These are phyloP conservation scores for Rattus norvegicus DNA, from an alignment of 2,113 vertebrate genomes.

Conservation along the genomic window DNA sequence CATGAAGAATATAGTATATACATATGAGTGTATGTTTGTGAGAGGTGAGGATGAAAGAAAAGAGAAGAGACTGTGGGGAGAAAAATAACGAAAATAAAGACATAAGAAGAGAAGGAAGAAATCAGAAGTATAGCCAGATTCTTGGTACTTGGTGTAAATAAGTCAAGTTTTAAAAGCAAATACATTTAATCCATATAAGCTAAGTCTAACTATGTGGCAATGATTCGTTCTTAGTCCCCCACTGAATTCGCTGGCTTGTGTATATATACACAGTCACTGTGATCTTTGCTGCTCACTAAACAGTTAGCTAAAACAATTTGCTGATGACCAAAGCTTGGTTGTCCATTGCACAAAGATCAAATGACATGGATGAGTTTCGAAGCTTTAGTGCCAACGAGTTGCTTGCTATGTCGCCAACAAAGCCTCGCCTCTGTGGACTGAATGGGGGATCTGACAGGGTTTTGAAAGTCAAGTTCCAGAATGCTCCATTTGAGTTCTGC, in stretches of 20 bases:
- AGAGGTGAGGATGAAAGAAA: slow-evolving; percentile 1
- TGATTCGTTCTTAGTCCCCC: slow-evolving; percentile 76
- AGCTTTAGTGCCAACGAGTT: slow-evolving; percentile 60
- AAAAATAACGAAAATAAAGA: slow-evolving; percentile 2
- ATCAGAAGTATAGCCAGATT: slow-evolving; percentile 61
- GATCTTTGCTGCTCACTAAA: slow-evolving; percentile 78
- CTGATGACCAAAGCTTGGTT: slow-evolving; percentile 64
- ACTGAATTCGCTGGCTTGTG: slow-evolving; percentile 67
- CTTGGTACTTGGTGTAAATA: slow-evolving; percentile 66
- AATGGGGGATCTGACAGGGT: slow-evolving; percentile 51
- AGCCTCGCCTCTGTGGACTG: slow-evolving; percentile 31
- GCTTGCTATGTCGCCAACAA: slow-evolving; percentile 45
- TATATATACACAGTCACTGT: slow-evolving; percentile 33
- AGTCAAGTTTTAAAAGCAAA: slow-evolving; percentile 82
- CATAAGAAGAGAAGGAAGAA: slow-evolving; percentile 35
- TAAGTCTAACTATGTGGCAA: slow-evolving; percentile 35
- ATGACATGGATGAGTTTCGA: slow-evolving; percentile 73
- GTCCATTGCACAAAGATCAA: slow-evolving; percentile 67
- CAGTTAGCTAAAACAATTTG: slow-evolving; percentile 72
- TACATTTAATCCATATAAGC: slow-evolving; percentile 78
- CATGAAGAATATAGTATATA: not conserved
- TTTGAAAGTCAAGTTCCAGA: slow-evolving; percentile 72
- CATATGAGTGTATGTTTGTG: not conserved
- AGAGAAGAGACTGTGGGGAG: not conserved
- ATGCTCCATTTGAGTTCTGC: slow-evolving; percentile 62